Evolutionary conservation across 1,140 invertebrate genomes (phyloP).

Genomic region (Neelides sp.): DNA sequence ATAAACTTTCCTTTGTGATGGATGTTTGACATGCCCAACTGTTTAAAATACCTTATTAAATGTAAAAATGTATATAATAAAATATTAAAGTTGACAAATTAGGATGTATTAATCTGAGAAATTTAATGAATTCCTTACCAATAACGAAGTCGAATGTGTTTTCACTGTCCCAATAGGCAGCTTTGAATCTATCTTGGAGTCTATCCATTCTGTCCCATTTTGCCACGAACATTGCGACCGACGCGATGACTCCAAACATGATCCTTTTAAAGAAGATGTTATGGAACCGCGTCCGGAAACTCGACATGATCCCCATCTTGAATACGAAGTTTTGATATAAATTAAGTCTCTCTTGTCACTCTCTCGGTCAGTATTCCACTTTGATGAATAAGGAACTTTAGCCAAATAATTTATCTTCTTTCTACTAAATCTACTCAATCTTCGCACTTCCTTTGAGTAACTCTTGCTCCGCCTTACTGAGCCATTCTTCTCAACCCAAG

Average conservation of each 20-base stretch:
- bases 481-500: too few species aligned
- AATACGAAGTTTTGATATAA: too few species aligned
- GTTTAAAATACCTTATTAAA: too few species aligned
- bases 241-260: conserved; percentile 14
- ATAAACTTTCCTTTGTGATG: too few species aligned
- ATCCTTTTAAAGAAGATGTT: conserved; percentile 20
- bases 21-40: too few species aligned
- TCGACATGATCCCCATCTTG: conserved; percentile 22
- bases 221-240: conserved; percentile 3
- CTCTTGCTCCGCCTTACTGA: too few species aligned
- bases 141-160: conserved; percentile 18
- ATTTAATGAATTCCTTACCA: conserved; percentile 5
- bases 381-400: too few species aligned
- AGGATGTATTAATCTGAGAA: neutral
- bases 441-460: too few species aligned
- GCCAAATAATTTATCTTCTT: too few species aligned
- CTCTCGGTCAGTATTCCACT: too few species aligned
- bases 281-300: conserved; percentile 14
- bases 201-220: conserved; percentile 10
- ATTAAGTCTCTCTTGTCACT: too few species aligned
- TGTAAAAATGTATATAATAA: neutral
- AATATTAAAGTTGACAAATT: neutral
- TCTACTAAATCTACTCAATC: too few species aligned
- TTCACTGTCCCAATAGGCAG: neutral
- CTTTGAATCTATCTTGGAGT: conserved; percentile 2